Conservation (phyloP, 2,113 vertebrate genomes). For the Chaetorhynchus papuensis region DNA sequence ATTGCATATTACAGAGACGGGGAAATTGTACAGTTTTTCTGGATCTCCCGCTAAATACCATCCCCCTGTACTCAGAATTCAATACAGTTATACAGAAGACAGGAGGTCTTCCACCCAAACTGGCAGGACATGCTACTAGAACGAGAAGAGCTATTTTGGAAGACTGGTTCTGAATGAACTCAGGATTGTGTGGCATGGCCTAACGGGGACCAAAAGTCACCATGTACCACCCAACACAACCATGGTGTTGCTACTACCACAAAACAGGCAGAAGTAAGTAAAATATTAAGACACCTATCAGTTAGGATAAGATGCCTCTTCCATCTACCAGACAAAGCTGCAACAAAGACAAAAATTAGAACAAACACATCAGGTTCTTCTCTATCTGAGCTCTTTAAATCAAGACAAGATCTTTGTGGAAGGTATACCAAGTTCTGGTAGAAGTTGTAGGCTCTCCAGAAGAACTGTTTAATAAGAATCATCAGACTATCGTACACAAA, state of each 20-base stretch:
- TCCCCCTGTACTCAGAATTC: neutral
- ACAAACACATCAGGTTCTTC: neutral
- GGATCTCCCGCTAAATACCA: neutral
- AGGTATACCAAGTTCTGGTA: neutral
- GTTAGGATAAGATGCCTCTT: neutral
- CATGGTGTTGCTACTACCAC: neutral
- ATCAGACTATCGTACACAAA: neutral
- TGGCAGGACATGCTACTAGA: neutral
- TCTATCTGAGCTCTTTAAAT: neutral
- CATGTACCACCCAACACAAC: neutral
- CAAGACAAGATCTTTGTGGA: neutral
- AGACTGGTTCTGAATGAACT: neutral
- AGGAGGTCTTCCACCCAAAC: neutral
- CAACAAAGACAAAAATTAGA: neutral
- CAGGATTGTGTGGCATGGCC: fast-evolving
- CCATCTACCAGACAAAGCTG: neutral
- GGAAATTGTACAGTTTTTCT: neutral
- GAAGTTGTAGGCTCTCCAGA: neutral
- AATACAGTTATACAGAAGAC: neutral
- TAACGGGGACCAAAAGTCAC: neutral
- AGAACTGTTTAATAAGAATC: neutral
- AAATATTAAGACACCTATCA: neutral
- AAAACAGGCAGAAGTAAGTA: neutral
- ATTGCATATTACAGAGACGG: neutral
- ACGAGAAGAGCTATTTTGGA: neutral